phyloP scores from a whole-genome alignment of 2,113 vertebrate genomes.

The Burhinus bistriatus region DNA sequence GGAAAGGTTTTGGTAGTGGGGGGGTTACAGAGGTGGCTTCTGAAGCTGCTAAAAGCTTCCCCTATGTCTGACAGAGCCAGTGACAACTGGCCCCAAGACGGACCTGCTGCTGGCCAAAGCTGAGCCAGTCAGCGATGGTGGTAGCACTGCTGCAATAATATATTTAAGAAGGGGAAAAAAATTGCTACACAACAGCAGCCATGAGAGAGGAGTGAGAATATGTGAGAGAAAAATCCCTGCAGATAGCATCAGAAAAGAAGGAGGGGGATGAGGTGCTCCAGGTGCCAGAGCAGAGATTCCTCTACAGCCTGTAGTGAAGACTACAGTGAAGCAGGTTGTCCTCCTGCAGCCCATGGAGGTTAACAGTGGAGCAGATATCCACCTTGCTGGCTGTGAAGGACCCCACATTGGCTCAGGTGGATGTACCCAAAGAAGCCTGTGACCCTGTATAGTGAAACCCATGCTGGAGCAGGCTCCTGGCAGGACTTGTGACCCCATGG shows the following conservation, averaged over 20 bases:
- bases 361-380: background rate
- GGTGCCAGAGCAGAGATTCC: background rate
- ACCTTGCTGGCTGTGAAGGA: too few species aligned
- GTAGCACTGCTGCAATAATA: background rate
- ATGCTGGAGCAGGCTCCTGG: background rate
- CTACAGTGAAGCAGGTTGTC: background rate
- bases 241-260: background rate
- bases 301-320: too few species aligned
- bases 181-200: background rate
- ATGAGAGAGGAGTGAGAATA: background rate
- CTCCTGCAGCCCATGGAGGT: background rate
- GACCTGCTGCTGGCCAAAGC: background rate
- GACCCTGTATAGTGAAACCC: background rate
- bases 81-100: background rate
- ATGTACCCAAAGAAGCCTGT: background rate
- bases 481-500: background rate
- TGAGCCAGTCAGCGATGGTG: background rate
- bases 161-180: background rate
- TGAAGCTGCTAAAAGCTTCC: background rate
- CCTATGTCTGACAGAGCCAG: background rate
- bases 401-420: fast-evolving
- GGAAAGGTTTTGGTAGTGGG: background rate
- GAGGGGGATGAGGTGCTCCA: background rate
- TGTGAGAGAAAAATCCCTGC: background rate
- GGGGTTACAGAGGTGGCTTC: background rate